A percentile compares a stretch with the other conserved stretches of the same genome.
phyloP scores from a whole-genome alignment of 2,113 vertebrate species.

The Antigone vipio region DNA sequence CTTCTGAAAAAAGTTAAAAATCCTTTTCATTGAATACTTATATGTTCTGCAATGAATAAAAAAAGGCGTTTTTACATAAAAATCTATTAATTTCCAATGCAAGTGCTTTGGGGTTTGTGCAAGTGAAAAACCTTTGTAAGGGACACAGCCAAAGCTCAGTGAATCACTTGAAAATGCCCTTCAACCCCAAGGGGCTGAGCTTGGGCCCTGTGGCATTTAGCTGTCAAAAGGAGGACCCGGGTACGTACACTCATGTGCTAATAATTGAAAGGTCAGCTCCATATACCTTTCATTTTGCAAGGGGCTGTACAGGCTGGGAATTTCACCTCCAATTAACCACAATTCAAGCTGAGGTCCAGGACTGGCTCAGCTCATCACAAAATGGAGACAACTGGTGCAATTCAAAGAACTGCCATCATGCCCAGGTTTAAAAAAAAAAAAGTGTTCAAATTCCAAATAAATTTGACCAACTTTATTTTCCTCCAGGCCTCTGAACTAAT shows the following conservation, averaged over 20 bases:
- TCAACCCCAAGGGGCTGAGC: background rate
- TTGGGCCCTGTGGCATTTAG: background rate
- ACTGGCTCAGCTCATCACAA: background rate
- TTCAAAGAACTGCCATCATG: background rate
- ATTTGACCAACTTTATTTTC: background rate
- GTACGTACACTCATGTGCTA: background rate
- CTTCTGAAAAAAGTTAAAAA: constrained; percentile 8
- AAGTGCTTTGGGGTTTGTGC: background rate
- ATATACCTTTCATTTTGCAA: background rate
- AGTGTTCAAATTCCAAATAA: background rate
- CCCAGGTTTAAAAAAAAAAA: background rate
- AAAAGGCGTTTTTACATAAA: background rate
- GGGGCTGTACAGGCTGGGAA: background rate
- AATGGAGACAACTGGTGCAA: background rate
- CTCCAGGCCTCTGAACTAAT: background rate
- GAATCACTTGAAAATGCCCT: constrained; percentile 20
- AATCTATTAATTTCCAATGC: background rate
- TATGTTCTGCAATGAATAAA: background rate
- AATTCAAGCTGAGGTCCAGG: background rate
- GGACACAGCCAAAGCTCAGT: background rate
- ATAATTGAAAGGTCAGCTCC: constrained; percentile 36
- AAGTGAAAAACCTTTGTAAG: background rate
- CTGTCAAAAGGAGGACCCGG: background rate
- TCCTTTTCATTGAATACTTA: background rate
- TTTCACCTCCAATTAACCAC: background rate